phyloP scores from a whole-genome alignment of 2,113 vertebrate genomes.

The Alces alces region DNA sequence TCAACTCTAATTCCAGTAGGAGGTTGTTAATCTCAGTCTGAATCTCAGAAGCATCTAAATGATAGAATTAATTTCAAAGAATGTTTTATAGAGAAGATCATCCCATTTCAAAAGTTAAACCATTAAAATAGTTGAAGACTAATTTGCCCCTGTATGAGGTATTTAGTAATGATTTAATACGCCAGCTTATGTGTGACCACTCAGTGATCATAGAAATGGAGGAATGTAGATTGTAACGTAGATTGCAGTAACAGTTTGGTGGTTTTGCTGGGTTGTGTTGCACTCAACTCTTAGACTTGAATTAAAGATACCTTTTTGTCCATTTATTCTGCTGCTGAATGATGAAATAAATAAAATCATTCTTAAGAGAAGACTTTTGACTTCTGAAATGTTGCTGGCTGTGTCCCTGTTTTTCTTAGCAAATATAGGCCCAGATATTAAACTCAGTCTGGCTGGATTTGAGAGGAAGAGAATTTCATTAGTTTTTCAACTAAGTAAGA shows the following conservation, averaged over 20 bases:
- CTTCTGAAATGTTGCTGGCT: not conserved
- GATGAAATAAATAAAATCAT: not conserved
- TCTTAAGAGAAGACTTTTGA: not conserved
- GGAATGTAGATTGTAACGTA: not conserved
- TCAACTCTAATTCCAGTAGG: not conserved
- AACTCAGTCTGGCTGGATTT: not conserved
- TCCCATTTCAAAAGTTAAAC: conserved; percentile 22
- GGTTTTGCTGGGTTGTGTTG: conserved; percentile 5
- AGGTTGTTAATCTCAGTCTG: not conserved
- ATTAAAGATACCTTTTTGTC: conserved; percentile 2
- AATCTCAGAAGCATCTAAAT: conserved; percentile 24
- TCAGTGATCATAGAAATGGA: not conserved
- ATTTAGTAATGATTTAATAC: not conserved
- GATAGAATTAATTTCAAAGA: conserved; percentile 28
- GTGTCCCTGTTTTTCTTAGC: not conserved
- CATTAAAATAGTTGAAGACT: not conserved
- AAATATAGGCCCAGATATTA: not conserved
- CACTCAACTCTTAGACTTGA: not conserved
- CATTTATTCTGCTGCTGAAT: not conserved
- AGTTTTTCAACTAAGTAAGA: not conserved
- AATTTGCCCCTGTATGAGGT: not conserved
- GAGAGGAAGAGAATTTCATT: not conserved
- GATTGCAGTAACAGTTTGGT: not conserved
- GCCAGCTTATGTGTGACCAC: not conserved
- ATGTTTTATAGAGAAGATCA: not conserved